Conservation (phyloP, 2,888 invertebrate genomes). For the Melanargia galathea region DNA sequence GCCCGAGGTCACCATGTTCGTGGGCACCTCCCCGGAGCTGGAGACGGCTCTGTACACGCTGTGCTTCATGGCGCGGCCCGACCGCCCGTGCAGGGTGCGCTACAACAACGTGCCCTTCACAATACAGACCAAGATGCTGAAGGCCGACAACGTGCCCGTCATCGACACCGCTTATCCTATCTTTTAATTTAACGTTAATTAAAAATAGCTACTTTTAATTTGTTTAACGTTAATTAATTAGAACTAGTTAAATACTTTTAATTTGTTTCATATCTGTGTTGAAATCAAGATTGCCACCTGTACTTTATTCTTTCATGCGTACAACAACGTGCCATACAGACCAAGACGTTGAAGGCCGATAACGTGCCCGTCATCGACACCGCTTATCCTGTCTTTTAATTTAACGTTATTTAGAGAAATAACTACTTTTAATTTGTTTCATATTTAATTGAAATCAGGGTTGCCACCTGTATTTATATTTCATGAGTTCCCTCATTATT, state of each 20-base stretch:
- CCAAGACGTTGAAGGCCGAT: slow-evolving; percentile 67
- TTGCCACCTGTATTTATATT: too few species aligned
- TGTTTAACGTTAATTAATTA: slow-evolving; percentile 10
- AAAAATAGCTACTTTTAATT: too few species aligned
- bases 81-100: slow-evolving; percentile 86
- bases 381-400: slow-evolving; percentile 45
- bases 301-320: too few species aligned
- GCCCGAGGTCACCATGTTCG: slow-evolving; percentile 90
- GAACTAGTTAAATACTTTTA: too few species aligned
- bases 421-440: too few species aligned
- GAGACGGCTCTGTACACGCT: slow-evolving; percentile 94
- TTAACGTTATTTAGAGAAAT: too few species aligned
- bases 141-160: slow-evolving; percentile 63
- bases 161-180: slow-evolving; percentile 72
- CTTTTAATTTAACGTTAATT: slow-evolving; percentile 37
- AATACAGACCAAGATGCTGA: slow-evolving; percentile 70
- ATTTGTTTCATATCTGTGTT: too few species aligned
- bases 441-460: too few species aligned
- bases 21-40: slow-evolving; percentile 94
- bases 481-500: too few species aligned
- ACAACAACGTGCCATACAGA: slow-evolving; percentile 63
- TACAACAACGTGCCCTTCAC: slow-evolving; percentile 70
- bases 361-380: slow-evolving; percentile 70
- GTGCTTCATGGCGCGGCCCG: slow-evolving; percentile 91
- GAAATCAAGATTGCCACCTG: too few species aligned